Evolutionary conservation across 2,113 vertebrate species (phyloP).

Genomic region (Myocastor coypus): DNA sequence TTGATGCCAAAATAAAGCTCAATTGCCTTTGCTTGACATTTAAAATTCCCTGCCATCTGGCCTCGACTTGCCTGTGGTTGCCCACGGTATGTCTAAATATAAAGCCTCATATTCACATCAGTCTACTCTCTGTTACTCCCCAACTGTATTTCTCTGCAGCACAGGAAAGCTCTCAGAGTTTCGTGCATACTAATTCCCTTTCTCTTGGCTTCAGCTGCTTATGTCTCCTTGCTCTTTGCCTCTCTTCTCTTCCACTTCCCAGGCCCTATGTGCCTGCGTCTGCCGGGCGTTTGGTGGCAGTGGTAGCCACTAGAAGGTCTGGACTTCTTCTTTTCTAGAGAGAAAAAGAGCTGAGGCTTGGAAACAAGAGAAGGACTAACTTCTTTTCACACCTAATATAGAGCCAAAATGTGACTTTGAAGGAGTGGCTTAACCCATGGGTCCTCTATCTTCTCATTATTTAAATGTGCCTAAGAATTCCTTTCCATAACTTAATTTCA

Average conservation of each 20-base stretch:
- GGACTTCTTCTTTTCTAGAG: not conserved
- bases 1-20: slow-evolving; percentile 72
- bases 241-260: not conserved
- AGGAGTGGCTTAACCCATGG: not conserved
- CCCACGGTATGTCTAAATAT: slow-evolving; percentile 24
- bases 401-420: not conserved
- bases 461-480: not conserved
- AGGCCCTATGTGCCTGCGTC: not conserved
- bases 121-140: not conserved
- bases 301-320: not conserved
- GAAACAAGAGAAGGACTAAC: not conserved
- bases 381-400: not conserved
- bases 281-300: not conserved
- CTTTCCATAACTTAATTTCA: not conserved
- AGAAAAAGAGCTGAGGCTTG: not conserved
- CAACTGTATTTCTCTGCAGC: not conserved
- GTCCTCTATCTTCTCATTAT: not conserved
- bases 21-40: slow-evolving; percentile 70
- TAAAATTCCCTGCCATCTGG: slow-evolving; percentile 73
- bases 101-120: not conserved
- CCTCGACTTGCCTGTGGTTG: slow-evolving; percentile 46
- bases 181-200: not conserved
- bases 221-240: not conserved
- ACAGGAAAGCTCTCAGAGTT: not conserved
- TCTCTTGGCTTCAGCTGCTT: not conserved